Base-by-base conservation (phyloP, 2,113 vertebrate species). In the Emberiza fucata region DNA sequence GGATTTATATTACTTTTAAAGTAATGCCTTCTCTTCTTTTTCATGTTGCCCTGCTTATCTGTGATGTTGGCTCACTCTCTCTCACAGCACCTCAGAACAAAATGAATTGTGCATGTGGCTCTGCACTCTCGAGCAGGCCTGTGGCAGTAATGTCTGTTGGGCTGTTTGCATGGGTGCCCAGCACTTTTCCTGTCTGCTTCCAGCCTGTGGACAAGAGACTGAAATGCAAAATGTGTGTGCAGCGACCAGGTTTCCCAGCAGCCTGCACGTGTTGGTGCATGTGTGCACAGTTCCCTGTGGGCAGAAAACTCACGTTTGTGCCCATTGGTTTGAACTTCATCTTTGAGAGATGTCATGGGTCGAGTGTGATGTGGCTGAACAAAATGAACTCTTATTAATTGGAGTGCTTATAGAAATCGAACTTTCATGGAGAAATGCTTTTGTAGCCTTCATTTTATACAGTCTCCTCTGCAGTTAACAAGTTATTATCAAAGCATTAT, bases 1-100 rank as follows among this genome's bases (percentile, higher is more conserved):
- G 42, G 39, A 94, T 91, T 92, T 92, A 45, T 54, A 45, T 77
- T 91, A 63, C 54, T 47, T 91, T 59, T 65, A 83, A 95, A 88
- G 90, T n/a, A 85, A 73, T 77, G 21, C 5, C 14, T 10, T 73
- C 47, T 61, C 44, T 75, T 75, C 21, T 69, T 91, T 70, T 91
- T 82, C 44, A 35, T 35, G 24, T 73, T 86, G 76, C 40, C 14
- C 20, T 70, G 51, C 56, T 86, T 91, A 81, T 68, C 53, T 53
- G 1, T 57, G 39, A 64, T 60, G 40, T 50, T 86, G 56, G 39
- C 65, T 93, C 13, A 2, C 35, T 87, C 66, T 87, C 66, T 51
- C n/a, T 84, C 22, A 16, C 56, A 68, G 37, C 8, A 20, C 59
- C 45, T 73, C 54, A 54, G 82, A 91, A 53, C 35, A 86, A 93